phyloP scores from a whole-genome alignment of 1,140 invertebrate genomes.

The Pachyrhynchus sulphureomaculatus region DNA sequence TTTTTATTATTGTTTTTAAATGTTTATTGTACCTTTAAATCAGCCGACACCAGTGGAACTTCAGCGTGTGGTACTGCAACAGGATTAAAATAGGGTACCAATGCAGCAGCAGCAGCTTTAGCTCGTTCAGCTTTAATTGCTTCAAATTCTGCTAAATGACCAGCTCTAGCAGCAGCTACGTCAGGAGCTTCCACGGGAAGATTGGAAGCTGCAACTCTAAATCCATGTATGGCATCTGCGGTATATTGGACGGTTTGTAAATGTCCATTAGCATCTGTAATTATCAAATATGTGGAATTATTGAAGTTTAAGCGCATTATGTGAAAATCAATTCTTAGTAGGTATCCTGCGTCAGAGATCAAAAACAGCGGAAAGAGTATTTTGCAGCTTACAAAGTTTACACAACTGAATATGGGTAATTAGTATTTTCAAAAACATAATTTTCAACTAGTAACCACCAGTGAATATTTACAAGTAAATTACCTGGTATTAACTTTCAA shows the following conservation, averaged over 20 bases:
- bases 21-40: conserved; percentile 12
- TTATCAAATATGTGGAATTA: not conserved
- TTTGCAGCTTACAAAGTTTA: too few species aligned
- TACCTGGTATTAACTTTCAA: too few species aligned
- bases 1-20: too few species aligned
- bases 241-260: conserved; percentile 67
- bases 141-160: conserved; percentile 44
- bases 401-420: too few species aligned
- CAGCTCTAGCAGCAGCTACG: conserved; percentile 46
- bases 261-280: conserved; percentile 62
- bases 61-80: conserved; percentile 31
- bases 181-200: conserved; percentile 57
- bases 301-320: too few species aligned
- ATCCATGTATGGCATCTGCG: conserved; percentile 67
- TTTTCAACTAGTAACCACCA: too few species aligned
- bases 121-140: conserved; percentile 41
- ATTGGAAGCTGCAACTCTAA: conserved; percentile 66
- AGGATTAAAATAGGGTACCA: conserved; percentile 38
- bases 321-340: too few species aligned
- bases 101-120: conserved; percentile 27
- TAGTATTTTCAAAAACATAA: too few species aligned
- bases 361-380: too few species aligned
- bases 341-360: too few species aligned
- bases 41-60: conserved; percentile 22
- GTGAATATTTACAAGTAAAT: too few species aligned